A percentile compares a stretch with the other conserved stretches of the same genome.
These are phyloP conservation scores for Idaea dimidiata DNA, from an alignment of 2,888 invertebrate genomes.

Conservation along the genomic window DNA sequence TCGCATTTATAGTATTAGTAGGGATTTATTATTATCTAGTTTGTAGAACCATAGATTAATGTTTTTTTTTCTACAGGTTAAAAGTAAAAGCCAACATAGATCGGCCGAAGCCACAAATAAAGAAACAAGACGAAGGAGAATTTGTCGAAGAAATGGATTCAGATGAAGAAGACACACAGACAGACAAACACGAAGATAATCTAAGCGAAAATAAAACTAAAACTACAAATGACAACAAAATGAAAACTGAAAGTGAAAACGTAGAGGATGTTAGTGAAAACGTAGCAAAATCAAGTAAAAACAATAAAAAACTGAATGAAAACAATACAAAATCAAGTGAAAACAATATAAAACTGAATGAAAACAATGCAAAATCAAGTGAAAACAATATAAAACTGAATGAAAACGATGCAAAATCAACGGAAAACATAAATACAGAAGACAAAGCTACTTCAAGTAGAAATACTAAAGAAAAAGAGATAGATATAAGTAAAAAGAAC, in stretches of 20 bases:
- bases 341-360: background rate
- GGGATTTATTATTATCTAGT: no score
- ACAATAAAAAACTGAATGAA: background rate
- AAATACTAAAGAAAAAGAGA: constrained; percentile 11
- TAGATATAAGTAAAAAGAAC: constrained; percentile 16
- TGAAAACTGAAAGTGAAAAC: background rate
- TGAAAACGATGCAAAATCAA: background rate
- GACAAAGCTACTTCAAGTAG: background rate
- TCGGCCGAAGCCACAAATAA: constrained; percentile 42
- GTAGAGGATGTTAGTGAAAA: background rate
- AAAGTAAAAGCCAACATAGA: constrained; percentile 74
- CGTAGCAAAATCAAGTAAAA: background rate
- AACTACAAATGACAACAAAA: constrained; percentile 12
- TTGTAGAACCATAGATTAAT: no score
- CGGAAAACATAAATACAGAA: background rate
- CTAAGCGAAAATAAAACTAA: constrained; percentile 13
- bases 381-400: background rate
- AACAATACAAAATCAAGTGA: background rate
- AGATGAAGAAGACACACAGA: constrained; percentile 53
- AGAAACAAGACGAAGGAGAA: constrained; percentile 57
- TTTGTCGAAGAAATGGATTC: constrained; percentile 79
- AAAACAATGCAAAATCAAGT: background rate
- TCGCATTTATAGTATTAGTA: no score
- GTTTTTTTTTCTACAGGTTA: constrained; percentile 47
- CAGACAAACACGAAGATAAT: constrained; percentile 14